Conservation (phyloP, 1,140 invertebrate species). For the Melitaea cinxia region DNA sequence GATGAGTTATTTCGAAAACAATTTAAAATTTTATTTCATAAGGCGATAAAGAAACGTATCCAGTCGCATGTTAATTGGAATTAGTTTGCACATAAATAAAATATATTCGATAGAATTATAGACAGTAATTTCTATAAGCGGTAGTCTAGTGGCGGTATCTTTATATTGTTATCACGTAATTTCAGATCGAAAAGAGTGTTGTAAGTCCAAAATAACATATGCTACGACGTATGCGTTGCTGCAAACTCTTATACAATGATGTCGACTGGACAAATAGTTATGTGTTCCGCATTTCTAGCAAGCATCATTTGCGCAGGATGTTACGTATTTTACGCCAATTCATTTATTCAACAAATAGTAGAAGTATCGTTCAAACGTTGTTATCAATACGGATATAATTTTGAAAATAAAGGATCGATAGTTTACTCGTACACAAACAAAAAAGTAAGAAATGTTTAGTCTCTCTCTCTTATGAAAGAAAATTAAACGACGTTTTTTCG, state of each 20-base stretch:
- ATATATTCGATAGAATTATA: conserved; percentile 7
- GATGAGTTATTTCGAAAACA: conserved; percentile 29
- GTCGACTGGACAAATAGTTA: conserved; percentile 77
- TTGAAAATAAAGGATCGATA: background rate
- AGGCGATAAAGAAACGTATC: conserved; percentile 16
- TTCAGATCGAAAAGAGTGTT: conserved; percentile 74
- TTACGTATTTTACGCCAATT: conserved; percentile 55
- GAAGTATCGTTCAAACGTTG: background rate
- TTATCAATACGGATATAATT: background rate
- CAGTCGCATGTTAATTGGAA: background rate
- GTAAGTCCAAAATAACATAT: conserved; percentile 78
- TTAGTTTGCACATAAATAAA: conserved; percentile 11
- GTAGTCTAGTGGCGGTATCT: background rate
- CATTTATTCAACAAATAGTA: conserved; percentile 43
- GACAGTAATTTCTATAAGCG: conserved; percentile 1
- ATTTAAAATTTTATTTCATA: conserved; percentile 28
- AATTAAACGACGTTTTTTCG: no score
- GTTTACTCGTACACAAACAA: no score
- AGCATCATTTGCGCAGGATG: conserved; percentile 73
- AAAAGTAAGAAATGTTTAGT: no score
- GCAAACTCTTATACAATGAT: conserved; percentile 80
- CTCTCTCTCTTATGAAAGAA: no score
- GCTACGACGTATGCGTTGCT: conserved; percentile 63
- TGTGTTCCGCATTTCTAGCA: conserved; percentile 80
- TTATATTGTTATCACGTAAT: conserved; percentile 31